Evolutionary conservation across 2,888 invertebrate genomes (phyloP), one percentile per base, ranked within the genome.

Genomic region (Drosophila algonquin): DNA sequence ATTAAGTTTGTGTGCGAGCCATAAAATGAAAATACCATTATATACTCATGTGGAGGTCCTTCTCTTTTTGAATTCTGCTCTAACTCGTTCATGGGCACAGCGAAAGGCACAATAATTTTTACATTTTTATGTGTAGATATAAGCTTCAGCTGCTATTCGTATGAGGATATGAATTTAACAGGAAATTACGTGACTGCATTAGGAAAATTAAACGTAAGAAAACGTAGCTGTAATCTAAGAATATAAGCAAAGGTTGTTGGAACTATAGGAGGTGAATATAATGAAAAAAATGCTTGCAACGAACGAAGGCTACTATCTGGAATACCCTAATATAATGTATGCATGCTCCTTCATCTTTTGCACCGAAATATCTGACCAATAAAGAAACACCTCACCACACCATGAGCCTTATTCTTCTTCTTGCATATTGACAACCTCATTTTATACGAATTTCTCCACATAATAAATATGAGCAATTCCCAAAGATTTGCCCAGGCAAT

Each of bases 1-100:
- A 61, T 83, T 60, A 51, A 69, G 71, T 73, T 77, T 56, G 62
- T 54, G 27, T 47, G 51, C 14, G n/a, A n/a, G 27, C 44, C 44
- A 48, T 48, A 76, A 72, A 63, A 63, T 50, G 35, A 63, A 70
- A 54, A 58, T 55, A 45, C 21, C 40, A 24, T 16, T 21, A 54
- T 9, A 54, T 24, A 30, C 4, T 24, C 46, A 44, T 10, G 52
- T 16, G 51, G 24, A n/a, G 32, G 30, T 51, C 35, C 16, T 2
- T 44, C 30, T 30, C 12, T 57, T 54, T 60, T 54, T 62, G 47
- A 75, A 52, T 69, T 64, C 71, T 14, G n/a, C 44, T 57, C 14
- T 14, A 47, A 32, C 35, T 62, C 5, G 44, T 32, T 24, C 62
- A 44, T 50, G 50, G 24, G 45, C 32, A 62, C 5, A n/a, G 14